phyloP scores from a whole-genome alignment of 1,140 invertebrate genomes.

The Platorchestia sp. region DNA sequence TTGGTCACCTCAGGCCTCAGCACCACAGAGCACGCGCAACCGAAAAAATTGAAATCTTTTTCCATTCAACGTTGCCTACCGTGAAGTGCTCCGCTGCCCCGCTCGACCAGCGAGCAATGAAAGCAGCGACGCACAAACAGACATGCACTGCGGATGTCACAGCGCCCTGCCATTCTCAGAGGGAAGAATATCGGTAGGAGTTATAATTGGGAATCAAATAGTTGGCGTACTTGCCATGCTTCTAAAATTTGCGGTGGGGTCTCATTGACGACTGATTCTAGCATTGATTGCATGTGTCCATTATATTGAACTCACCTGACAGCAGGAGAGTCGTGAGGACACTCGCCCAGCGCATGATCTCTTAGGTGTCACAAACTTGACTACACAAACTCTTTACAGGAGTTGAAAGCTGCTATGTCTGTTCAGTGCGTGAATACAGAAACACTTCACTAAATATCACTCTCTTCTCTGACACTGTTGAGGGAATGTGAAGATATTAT shows the following conservation, averaged over 20 bases:
- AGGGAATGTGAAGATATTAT: background rate
- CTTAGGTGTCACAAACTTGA: background rate
- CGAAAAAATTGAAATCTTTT: background rate
- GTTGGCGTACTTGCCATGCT: background rate
- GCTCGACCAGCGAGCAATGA: background rate
- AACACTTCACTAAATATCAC: background rate
- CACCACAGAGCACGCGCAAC: background rate
- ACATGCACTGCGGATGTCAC: background rate
- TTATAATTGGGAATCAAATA: background rate
- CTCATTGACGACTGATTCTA: background rate
- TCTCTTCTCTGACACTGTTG: background rate
- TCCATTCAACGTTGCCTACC: background rate
- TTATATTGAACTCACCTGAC: background rate
- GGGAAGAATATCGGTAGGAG: background rate
- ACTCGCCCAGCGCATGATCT: background rate
- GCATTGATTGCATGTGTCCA: background rate
- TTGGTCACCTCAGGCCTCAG: background rate
- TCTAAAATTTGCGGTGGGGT: background rate
- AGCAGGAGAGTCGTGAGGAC: background rate
- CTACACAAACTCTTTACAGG: background rate
- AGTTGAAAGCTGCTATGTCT: background rate
- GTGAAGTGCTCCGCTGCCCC: background rate
- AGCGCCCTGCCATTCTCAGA: background rate
- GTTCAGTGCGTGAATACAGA: background rate
- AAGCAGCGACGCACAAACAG: background rate